Base-by-base conservation (phyloP, 2,888 invertebrate species). In the Tineola bisselliella region DNA sequence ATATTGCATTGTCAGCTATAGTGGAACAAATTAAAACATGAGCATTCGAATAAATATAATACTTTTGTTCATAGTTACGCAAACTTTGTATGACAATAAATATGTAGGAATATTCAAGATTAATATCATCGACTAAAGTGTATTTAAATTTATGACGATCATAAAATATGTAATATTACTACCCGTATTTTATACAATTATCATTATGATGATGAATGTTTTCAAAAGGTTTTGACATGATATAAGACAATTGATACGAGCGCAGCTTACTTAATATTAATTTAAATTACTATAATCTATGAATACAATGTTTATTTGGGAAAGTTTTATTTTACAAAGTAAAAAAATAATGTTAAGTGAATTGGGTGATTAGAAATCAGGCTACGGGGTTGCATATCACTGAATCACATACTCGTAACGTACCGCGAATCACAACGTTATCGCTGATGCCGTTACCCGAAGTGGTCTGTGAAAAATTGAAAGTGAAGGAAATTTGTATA, bases 401-500 rank as follows among this genome's bases (percentile, higher is more conserved):
- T 70, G 75, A 66, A 75, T 75, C 66, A 79, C 75, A 76, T 82
- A n/a, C n/a, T n/a, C n/a, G n/a, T n/a, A 73, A 18, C 73, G 71
- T 79, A 79, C 74, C 73, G 74, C 76, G 75, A 82, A 82, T 73
- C 76, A 76, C 74, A 25, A 54, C 59, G 61, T 56, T 31, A 33
- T 18, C 60, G 52, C 71, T 73, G 69, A 70, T 19, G 33, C 59
- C 33, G 72, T 75, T 71, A 68, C 75, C 82, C 77, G 77, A 81
- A 82, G 84, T 79, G 72, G 74, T 75, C 72, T 73, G 75, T 77
- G 82, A 80, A 84, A 84, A 86, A 84, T 84, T 81, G 84, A 86
- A 86, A 86, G 84, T 84, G 84, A 80, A 81, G 77, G 82, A 72
- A 78, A 81, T 82, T 81, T 73, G 81, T 79, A 77, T 78, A 79